These are phyloP conservation scores for Pongo pygmaeus DNA, from an alignment of 2,113 vertebrate genomes.

Conservation along the genomic window DNA sequence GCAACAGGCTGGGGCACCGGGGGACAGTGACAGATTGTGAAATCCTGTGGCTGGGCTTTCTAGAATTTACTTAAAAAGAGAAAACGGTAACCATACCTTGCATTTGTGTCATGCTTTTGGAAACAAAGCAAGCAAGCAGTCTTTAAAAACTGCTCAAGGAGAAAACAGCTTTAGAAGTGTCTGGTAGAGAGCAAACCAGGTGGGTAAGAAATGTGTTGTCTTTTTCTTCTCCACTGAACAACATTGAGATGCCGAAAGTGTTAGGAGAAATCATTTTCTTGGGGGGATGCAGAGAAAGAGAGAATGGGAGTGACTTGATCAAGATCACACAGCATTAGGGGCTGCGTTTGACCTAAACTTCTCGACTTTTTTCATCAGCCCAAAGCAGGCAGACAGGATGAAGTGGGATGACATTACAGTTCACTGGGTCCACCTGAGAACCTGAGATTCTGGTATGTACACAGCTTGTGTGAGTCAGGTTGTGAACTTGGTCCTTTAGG, in stretches of 20 bases:
- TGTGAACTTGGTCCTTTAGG: neutral
- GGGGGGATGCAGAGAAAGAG: neutral
- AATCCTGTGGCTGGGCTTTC: conserved; percentile 72
- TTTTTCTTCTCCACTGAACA: conserved; percentile 5
- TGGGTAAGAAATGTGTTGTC: conserved; percentile 39
- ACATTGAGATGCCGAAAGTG: neutral
- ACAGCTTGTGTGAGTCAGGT: neutral
- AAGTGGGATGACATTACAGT: neutral
- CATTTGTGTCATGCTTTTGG: conserved; percentile 1
- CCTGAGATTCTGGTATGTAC: neutral
- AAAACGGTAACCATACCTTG: conserved; percentile 50
- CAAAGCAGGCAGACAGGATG: neutral
- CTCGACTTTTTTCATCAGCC: neutral
- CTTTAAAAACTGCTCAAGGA: conserved; percentile 32
- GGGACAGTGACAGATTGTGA: conserved; percentile 75
- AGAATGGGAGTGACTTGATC: neutral
- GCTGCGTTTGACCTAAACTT: neutral
- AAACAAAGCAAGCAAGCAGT: neutral
- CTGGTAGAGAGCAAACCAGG: conserved; percentile 20
- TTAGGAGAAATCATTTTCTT: neutral
- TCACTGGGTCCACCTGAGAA: neutral
- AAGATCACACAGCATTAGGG: neutral
- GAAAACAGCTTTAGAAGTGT: neutral
- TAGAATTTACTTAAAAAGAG: conserved; percentile 74
- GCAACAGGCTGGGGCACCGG: conserved; percentile 73